Evolutionary conservation across 2,888 invertebrate genomes (phyloP).

Genomic region (Cacoxenus indagator): DNA sequence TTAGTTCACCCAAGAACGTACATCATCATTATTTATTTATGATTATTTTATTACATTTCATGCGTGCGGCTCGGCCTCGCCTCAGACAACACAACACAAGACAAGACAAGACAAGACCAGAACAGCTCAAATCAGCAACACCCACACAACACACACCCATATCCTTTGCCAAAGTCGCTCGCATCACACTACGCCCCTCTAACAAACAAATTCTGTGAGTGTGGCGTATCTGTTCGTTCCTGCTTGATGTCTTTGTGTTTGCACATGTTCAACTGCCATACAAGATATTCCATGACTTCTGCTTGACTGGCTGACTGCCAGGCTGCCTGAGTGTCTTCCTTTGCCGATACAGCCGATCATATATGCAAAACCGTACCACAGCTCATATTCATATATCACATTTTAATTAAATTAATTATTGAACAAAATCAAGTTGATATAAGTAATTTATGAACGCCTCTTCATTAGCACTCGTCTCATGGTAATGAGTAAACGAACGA

Average conservation of each 20-base stretch:
- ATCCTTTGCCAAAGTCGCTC: no score
- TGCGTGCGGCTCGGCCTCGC: constrained; percentile 19
- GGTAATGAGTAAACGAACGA: not conserved
- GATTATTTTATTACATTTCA: constrained; percentile 59
- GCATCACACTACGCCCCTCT: no score
- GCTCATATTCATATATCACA: constrained; percentile 36
- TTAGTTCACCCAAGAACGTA: not conserved
- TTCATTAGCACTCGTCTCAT: not conserved
- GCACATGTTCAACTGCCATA: not conserved
- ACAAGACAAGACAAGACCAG: no score
- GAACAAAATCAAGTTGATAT: constrained; percentile 18
- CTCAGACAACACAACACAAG: constrained; percentile 19
- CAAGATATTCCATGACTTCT: not conserved
- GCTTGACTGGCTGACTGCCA: not conserved
- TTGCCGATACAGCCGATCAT: not conserved
- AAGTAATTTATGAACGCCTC: not conserved
- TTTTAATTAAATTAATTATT: constrained; percentile 60
- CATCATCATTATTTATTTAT: constrained; percentile 60
- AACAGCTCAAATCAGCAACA: no score
- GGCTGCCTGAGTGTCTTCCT: no score
- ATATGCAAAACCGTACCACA: constrained; percentile 6
- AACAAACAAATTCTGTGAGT: not conserved
- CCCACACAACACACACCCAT: no score
- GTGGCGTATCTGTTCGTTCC: constrained; percentile 15
- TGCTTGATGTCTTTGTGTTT: constrained; percentile 35